Evolutionary conservation across 2,888 invertebrate species (phyloP).

Genomic region (Lithosia quadra): DNA sequence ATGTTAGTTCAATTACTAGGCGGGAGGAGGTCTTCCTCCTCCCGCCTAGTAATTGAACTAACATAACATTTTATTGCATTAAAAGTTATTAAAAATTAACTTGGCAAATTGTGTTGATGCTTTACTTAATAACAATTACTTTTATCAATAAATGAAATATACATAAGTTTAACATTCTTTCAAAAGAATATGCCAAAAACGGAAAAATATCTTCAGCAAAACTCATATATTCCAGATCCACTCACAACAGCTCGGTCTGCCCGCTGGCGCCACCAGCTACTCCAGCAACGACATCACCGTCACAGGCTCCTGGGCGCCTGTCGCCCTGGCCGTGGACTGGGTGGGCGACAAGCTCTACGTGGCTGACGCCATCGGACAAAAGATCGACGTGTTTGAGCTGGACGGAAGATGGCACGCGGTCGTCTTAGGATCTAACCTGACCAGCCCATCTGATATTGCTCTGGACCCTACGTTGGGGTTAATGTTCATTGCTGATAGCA

Average conservation of each 20-base stretch:
- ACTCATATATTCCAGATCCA: constrained; percentile 81
- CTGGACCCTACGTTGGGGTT: constrained; percentile 96
- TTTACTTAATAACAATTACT: too few relatives aligned
- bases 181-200: too few relatives aligned
- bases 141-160: too few relatives aligned
- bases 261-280: constrained; percentile 75
- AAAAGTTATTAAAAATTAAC: too few relatives aligned
- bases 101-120: too few relatives aligned
- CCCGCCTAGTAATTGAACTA: too few relatives aligned
- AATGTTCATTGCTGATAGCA: constrained; percentile 95
- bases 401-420: constrained; percentile 96
- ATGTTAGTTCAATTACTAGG: too few relatives aligned
- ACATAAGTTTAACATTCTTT: too few relatives aligned
- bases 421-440: constrained; percentile 95
- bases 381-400: constrained; percentile 96
- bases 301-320: constrained; percentile 95
- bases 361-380: constrained; percentile 96
- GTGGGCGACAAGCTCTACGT: constrained; percentile 98
- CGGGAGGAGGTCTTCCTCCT: too few relatives aligned
- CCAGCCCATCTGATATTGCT: constrained; percentile 96
- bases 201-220: too few relatives aligned
- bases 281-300: constrained; percentile 90
- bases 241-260: constrained; percentile 84
- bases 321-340: constrained; percentile 98
- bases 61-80: too few relatives aligned